These are phyloP conservation scores for Acrocyrtus sp. DNA, from an alignment of 2,888 invertebrate species.

Conservation along the genomic window DNA sequence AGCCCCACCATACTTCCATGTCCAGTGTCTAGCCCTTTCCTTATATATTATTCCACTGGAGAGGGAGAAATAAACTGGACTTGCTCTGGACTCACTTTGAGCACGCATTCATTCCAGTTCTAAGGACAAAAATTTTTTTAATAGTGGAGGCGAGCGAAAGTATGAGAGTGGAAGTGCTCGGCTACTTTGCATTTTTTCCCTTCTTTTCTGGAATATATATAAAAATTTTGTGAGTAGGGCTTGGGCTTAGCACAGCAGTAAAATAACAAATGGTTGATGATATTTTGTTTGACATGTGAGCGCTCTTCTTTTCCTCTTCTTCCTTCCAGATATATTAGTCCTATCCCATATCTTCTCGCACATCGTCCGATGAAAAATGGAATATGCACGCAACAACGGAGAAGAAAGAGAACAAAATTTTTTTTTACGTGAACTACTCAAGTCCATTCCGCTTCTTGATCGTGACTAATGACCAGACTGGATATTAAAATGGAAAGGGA, in stretches of 20 bases:
- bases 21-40: too few relatives aligned
- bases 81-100: too few relatives aligned
- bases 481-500: slow-evolving; percentile 32
- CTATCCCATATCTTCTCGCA: too few relatives aligned
- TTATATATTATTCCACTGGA: too few relatives aligned
- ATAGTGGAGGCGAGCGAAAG: background rate
- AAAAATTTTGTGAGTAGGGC: too few relatives aligned
- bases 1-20: too few relatives aligned
- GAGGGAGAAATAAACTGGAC: too few relatives aligned
- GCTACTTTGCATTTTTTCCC: slow-evolving; percentile 30
- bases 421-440: slow-evolving; percentile 31
- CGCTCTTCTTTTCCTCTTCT: slow-evolving; percentile 19
- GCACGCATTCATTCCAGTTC: slow-evolving; percentile 3
- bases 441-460: slow-evolving; percentile 38
- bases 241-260: too few relatives aligned
- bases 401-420: slow-evolving; percentile 2
- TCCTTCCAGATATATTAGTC: background rate
- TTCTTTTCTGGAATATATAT: too few relatives aligned
- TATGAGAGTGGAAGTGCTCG: slow-evolving; percentile 1
- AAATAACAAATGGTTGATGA: slow-evolving; percentile 45
- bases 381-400: slow-evolving; percentile 29
- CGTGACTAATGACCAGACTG: slow-evolving; percentile 38
- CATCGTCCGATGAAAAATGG: slow-evolving; percentile 31
- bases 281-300: slow-evolving; percentile 48
- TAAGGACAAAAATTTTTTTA: too few relatives aligned